These are phyloP conservation scores for Sarcophaga rosellei DNA, from an alignment of 2,888 invertebrate species.

Conservation along the genomic window DNA sequence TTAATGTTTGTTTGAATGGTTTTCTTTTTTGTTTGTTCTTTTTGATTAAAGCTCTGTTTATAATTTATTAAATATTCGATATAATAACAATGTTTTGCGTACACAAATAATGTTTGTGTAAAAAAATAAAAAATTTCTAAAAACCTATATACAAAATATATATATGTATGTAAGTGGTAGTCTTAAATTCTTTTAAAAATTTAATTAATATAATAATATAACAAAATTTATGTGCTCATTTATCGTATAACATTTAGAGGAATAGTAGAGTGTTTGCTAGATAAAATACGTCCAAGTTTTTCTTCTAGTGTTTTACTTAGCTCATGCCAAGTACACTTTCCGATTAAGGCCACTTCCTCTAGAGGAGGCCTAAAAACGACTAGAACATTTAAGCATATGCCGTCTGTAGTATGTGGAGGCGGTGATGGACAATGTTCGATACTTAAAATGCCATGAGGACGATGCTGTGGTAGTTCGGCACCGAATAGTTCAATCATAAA, in stretches of 20 bases:
- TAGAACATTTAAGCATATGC: slow-evolving; percentile 90
- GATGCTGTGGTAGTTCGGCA: slow-evolving; percentile 91
- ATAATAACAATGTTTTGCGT: neutral
- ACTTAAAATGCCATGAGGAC: slow-evolving; percentile 89
- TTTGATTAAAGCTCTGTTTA: slow-evolving; percentile 47
- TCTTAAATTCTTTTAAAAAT: neutral
- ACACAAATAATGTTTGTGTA: slow-evolving; percentile 1
- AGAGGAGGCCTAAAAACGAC: slow-evolving; percentile 92
- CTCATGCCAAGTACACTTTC: slow-evolving; percentile 95
- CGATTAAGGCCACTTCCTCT: slow-evolving; percentile 92
- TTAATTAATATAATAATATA: neutral
- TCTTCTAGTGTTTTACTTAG: slow-evolving; percentile 86
- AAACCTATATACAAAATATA: slow-evolving; percentile 39
- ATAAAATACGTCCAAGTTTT: slow-evolving; percentile 85
- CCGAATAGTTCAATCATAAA: slow-evolving; percentile 97
- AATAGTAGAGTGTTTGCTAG: slow-evolving; percentile 89
- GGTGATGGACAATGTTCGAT: slow-evolving; percentile 86
- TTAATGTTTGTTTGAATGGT: neutral
- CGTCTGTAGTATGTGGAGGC: slow-evolving; percentile 84
- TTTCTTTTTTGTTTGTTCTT: neutral
- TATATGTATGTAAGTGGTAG: neutral
- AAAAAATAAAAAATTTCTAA: slow-evolving; percentile 21
- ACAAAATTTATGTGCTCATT: slow-evolving; percentile 9
- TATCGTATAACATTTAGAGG: slow-evolving; percentile 90
- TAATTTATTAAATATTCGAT: neutral